phyloP scores from a whole-genome alignment of 2,888 invertebrate species.

The Plebejus argus region DNA sequence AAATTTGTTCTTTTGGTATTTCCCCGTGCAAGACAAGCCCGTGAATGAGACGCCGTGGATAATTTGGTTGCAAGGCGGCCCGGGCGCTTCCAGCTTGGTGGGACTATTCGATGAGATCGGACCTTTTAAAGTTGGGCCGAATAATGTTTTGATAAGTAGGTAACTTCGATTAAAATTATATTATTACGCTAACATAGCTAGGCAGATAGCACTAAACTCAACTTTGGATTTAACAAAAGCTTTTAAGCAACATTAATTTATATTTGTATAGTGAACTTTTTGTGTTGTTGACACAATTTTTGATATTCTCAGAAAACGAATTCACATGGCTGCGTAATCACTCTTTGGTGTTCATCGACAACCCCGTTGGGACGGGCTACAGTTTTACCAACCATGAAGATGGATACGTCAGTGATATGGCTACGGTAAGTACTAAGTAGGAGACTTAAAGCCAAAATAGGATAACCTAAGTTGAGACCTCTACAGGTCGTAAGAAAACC shows the following conservation, averaged over 20 bases:
- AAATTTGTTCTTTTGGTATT: conserved; percentile 93
- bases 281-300: neutral
- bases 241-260: too few relatives aligned
- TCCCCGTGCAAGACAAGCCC: conserved; percentile 78
- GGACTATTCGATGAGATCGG: conserved; percentile 73
- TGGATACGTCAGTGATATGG: conserved; percentile 80
- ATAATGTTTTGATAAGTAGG: conserved; percentile 35
- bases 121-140: conserved; percentile 51
- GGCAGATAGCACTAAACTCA: neutral
- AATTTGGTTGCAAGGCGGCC: conserved; percentile 95
- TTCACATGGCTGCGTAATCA: conserved; percentile 81
- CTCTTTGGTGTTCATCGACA: conserved; percentile 83
- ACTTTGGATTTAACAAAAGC: too few relatives aligned
- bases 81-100: conserved; percentile 85
- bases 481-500: neutral
- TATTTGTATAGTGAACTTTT: too few relatives aligned
- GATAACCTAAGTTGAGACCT: neutral
- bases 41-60: conserved; percentile 82
- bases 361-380: conserved; percentile 84
- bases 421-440: conserved; percentile 77
- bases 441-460: neutral
- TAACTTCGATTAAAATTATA: neutral
- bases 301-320: conserved; percentile 61
- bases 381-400: conserved; percentile 80
- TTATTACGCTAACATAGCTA: neutral